Evolutionary conservation across 2,113 vertebrate genomes (phyloP).

Genomic region (Prinia subflava): DNA sequence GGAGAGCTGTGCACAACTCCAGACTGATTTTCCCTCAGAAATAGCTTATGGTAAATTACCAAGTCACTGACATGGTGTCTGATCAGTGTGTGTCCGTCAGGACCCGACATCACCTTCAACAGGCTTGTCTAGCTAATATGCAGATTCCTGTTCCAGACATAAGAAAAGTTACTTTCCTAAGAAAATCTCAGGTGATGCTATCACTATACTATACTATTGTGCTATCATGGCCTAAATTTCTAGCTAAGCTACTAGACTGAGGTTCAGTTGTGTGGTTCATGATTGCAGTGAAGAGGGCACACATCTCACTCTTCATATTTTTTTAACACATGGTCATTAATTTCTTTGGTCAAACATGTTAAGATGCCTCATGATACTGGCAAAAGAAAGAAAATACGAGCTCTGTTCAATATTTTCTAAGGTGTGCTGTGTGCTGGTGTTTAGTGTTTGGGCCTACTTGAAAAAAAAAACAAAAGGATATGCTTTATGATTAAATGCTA

Average conservation of each 20-base stretch:
- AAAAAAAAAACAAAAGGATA: not conserved
- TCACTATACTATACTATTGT: not conserved
- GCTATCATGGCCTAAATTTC: not conserved
- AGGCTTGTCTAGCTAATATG: not conserved
- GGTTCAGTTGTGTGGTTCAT: not conserved
- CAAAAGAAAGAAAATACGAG: not conserved
- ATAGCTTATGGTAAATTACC: rapidly evolving
- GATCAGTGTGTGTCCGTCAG: not conserved
- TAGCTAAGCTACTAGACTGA: not conserved
- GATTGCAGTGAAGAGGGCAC: not conserved
- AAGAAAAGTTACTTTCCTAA: not conserved
- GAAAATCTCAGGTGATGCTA: not conserved
- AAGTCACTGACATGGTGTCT: not conserved
- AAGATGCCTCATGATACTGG: not conserved
- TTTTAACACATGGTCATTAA: not conserved
- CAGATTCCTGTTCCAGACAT: not conserved
- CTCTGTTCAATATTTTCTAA: not conserved
- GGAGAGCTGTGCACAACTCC: not conserved
- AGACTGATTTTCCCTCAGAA: not conserved
- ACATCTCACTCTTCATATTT: not conserved
- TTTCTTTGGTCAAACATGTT: not conserved
- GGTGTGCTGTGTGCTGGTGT: not conserved
- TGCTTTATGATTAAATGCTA: not conserved
- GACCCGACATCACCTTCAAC: not conserved
- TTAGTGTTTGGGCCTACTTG: not conserved